Base-by-base conservation (phyloP, 2,797 vertebrate genomes). In the Parotocinclus haroldoi region DNA sequence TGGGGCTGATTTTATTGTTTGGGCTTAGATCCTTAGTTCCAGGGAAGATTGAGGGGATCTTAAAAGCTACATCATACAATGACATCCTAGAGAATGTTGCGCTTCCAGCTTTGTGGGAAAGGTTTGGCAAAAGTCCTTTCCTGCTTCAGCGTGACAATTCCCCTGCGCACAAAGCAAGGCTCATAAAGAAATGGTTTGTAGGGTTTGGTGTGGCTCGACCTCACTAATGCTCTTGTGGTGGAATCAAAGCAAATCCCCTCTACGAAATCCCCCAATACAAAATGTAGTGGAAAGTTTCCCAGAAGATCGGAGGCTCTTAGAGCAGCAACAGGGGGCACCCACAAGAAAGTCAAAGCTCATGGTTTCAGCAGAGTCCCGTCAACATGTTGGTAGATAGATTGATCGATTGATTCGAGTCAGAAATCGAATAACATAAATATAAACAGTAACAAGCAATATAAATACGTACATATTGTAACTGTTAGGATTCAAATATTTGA, bases 401-500 rank as follows among this genome's bases (percentile, higher is more conserved):
- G 27, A 5, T 27, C 2, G 27, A 27, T 27, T 27, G 27, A 27
- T 27, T 27, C 5, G 27, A 27, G 27, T 27, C 2, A 27, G 27
- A 27, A 27, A 27, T 27, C 27, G 27, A 27, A 2, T 27, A 2
- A 27, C 2, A 27, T 27, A 2, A 27, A 27, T 27, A 27, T 2
- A 2, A 27, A 27, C 5, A 27, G 27, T 27, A 27, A 27, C 27
- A 27, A 27, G 27, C 27, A 5, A 27, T 2, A 27, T 2, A 5
- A 27, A 5, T 5, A 5, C 27, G 2, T 27, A 2, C 27, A 27
- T 27, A 27, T 27, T 46, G 11, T 12, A 59, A 56, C 36, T 39
- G 39, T 46, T 55, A 17, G 39, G 50, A n/a, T 60, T 54, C 38
- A 53, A 50, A 53, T 58, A 68, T 54, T 54, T 55, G 37, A 14